Evolutionary conservation across 2,888 invertebrate genomes (phyloP), one percentile per base, ranked within the genome.

Genomic region (Diplolepis rosae): DNA sequence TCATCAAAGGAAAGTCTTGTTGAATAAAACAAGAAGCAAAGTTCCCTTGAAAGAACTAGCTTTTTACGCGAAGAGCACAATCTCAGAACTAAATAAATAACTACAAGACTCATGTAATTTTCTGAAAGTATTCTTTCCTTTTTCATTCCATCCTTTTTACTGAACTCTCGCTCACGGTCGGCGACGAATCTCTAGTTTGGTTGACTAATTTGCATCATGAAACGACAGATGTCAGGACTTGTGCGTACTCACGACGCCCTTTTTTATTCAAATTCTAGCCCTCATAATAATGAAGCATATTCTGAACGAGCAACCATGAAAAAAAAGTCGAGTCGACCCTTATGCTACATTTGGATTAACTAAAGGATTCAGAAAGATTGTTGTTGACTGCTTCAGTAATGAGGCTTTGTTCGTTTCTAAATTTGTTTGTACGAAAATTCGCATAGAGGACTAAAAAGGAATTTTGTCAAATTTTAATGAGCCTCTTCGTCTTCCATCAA

Each of bases 191-290:
- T 32, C 32, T 32, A 32, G 30, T 54, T 32, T 18, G 13, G 54
- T 54, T 54, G 18, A 54, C 54, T 54, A 54, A 54, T 54, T 54
- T 54, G 54, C 54, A 54, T 54, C 54, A 18, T 32, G 22, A 9
- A 32, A 54, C 54, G 54, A 54, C 54, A 54, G 54, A 54, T 54
- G 54, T 32, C 32, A 32, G 18, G 9, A 13, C 18, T 30, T 32
- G 30, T 32, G 54, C 18, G 32, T 18, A 54, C 54, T 54, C 54
- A 32, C 32, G 11, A 32, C 54, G 30, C 54, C 54, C 54, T 54
- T 54, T 54, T 54, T 54, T 54, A 54, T 54, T 54, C 54, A 54
- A 54, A 54, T 54, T 54, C 18, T 4, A 54, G 30, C 30, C 30
- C 52, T 52, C 15, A 28, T n/a, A 52, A 52, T 52, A 18, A 52